Conservation (phyloP, 1,140 invertebrate species). For the Drosophila arawakana region DNA sequence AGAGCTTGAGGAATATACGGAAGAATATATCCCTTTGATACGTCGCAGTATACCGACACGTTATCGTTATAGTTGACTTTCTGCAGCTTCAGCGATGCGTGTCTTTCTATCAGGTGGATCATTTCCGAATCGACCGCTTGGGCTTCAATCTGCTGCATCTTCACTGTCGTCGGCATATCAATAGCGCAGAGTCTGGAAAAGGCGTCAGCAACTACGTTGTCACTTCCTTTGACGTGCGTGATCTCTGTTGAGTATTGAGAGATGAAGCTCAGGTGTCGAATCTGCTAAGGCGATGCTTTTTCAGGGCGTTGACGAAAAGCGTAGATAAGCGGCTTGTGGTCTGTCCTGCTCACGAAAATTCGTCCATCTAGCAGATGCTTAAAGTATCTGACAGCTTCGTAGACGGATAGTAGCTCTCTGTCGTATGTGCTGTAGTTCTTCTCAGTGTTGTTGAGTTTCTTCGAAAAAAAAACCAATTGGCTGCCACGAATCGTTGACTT, state of each 20-base stretch:
- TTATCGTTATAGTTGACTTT: not conserved
- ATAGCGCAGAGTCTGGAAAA: constrained; percentile 22
- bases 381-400: constrained; percentile 69
- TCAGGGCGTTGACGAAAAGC: constrained; percentile 58
- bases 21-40: not conserved
- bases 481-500: constrained; percentile 50
- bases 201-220: constrained; percentile 62
- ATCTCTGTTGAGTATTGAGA: constrained; percentile 46
- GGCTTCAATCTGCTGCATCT: not conserved
- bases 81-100: no score
- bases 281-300: no score
- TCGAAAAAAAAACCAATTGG: constrained; percentile 80
- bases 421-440: constrained; percentile 76
- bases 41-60: not conserved
- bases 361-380: constrained; percentile 71
- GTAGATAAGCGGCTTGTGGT: constrained; percentile 75
- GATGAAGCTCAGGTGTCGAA: not conserved
- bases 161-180: not conserved
- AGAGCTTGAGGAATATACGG: no score
- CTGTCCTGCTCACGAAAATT: constrained; percentile 65
- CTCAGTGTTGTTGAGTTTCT: constrained; percentile 31
- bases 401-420: constrained; percentile 81
- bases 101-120: no score
- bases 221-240: constrained; percentile 21
- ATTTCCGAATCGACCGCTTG: no score